Percentiles rank a stretch among this genome's conserved stretches.
Conservation (phyloP, 35 echinoderm and acorn worm genomes). For the Holothuria glaberrima region DNA sequence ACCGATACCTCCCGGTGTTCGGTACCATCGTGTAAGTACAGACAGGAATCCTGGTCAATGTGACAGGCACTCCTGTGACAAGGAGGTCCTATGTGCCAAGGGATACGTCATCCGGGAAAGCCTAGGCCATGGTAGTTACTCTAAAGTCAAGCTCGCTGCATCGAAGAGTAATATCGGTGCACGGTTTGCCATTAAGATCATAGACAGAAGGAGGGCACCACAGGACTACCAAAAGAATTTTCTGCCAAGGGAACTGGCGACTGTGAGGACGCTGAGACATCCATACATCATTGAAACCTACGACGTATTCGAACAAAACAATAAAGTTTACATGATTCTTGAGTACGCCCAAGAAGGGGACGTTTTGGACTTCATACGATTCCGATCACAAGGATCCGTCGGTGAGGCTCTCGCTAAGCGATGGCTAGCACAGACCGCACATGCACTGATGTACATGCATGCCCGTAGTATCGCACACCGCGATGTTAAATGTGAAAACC, state of each 20-base stretch:
- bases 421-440: conserved; percentile 77
- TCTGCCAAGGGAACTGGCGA: conserved; percentile 81
- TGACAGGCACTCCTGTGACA: conserved; percentile 45
- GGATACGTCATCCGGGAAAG: conserved; percentile 74
- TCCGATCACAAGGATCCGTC: conserved; percentile 66
- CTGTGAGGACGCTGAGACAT: conserved; percentile 69
- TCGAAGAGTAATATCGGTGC: conserved; percentile 55
- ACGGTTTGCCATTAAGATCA: conserved; percentile 87
- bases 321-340: conserved; percentile 91
- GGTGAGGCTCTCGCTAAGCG: conserved; percentile 62
- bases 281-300: conserved; percentile 80
- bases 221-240: conserved; percentile 82
- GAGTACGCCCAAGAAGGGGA: conserved; percentile 83
- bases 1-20: neutral
- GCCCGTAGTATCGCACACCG: conserved; percentile 68
- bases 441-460: conserved; percentile 87
- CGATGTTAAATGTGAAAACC: conserved; percentile 95
- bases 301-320: conserved; percentile 80
- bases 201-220: conserved; percentile 86
- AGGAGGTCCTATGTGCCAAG: conserved; percentile 61
- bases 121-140: conserved; percentile 92
- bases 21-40: neutral
- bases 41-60: neutral
- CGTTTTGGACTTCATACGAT: conserved; percentile 83
- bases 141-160: conserved; percentile 85